Evolutionary conservation across 2,797 vertebrate species (phyloP), one percentile per base, ranked within the genome.

Genomic region (Sparidentex hasta): DNA sequence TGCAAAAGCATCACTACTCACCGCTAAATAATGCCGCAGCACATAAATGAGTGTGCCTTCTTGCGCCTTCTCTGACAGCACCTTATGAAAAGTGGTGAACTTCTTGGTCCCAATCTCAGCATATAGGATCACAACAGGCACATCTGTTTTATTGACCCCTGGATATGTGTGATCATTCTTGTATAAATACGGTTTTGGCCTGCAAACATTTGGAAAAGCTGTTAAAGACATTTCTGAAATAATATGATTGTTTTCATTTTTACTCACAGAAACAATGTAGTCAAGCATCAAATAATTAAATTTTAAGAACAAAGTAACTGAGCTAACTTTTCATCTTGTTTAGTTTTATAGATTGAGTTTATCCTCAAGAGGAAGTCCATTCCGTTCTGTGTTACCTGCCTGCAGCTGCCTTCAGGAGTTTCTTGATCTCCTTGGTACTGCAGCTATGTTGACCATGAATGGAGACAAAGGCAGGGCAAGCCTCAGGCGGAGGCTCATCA

Each of bases 91-190:
- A 52, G 91, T 93, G 63, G 83, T 93, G 80, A 99, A 99, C 43
- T 94, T 95, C 90, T 96, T 98, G 0, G 97, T 99, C 81, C 98
- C 98, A 27, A 99, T 94, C 96, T 99, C 97, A 64, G 97, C 98
- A 87, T 99, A 99, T 13, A 99, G 96, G 88, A 99, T 91, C 84
- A 95, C 95, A 48, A 98, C 92, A 5, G 97, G 97, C 41, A 93
- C 89, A 13, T 95, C 94, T 3, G 96, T 94, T 71, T 95, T 94
- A 85, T 95, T 96, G 50, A 92, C 71, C 51, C 95, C 50, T 47
- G 97, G 97, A 89, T 96, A 98, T 82, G 85, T 96, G 91, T 99
- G 98, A 84, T 99, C 98, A 48, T 89, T 95, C 92, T 97, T 97
- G 93, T 96, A 98, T 62, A 99, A 92, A 87, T 97, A 97, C 0